phyloP scores from a whole-genome alignment of 2,797 vertebrate genomes.

The Emydoidea blandingii region DNA sequence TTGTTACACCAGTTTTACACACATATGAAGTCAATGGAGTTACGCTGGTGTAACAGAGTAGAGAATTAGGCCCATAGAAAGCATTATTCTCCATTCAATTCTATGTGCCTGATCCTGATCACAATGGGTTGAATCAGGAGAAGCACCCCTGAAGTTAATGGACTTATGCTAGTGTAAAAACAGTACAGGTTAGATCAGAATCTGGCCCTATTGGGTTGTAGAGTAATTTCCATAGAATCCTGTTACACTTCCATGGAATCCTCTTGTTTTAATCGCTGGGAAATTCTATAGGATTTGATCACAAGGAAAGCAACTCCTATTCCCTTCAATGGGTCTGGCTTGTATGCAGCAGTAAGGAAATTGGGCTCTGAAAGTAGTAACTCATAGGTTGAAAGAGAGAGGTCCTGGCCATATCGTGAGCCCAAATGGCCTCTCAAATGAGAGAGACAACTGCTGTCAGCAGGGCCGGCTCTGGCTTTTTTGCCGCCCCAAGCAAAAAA shows the following conservation, averaged over 20 bases:
- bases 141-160: not conserved
- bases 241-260: not conserved
- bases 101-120: not conserved
- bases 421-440: not conserved
- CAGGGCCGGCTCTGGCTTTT: no score
- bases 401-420: not conserved
- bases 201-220: not conserved
- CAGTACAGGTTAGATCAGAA: not conserved
- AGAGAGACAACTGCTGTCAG: fast-evolving
- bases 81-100: not conserved
- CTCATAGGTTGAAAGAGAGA: not conserved
- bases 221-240: not conserved
- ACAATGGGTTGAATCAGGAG: not conserved
- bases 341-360: not conserved
- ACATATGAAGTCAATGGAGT: not conserved
- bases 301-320: not conserved
- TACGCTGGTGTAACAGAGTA: not conserved
- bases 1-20: not conserved
- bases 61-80: not conserved
- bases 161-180: not conserved
- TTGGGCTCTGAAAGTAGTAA: not conserved
- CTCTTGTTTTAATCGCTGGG: not conserved
- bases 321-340: not conserved
- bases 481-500: no score
- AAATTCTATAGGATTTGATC: not conserved